Conservation (phyloP, 2,797 vertebrate genomes). For the Hemibagrus guttatus region DNA sequence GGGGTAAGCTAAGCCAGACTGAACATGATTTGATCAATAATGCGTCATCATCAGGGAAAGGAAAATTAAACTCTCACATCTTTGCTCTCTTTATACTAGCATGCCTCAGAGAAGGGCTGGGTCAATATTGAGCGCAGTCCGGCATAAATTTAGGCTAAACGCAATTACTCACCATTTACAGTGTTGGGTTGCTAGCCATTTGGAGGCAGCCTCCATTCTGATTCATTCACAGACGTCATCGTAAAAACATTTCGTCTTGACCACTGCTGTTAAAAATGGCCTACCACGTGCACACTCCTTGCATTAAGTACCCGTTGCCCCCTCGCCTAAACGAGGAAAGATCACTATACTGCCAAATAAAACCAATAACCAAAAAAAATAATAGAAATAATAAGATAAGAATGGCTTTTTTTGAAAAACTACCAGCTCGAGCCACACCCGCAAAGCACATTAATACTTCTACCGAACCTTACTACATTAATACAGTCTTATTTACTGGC, state of each 20-base stretch:
- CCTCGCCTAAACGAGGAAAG: slow-evolving; percentile 4
- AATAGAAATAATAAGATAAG: neutral
- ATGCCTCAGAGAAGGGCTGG: slow-evolving; percentile 50
- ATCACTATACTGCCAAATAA: neutral
- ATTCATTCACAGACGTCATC: slow-evolving; percentile 75
- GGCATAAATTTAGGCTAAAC: slow-evolving; percentile 64
- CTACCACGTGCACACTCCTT: slow-evolving; percentile 47
- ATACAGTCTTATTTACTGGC: slow-evolving; percentile 25
- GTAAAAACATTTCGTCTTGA: slow-evolving; percentile 69
- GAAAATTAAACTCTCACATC: neutral
- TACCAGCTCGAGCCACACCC: neutral
- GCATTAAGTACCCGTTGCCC: slow-evolving; percentile 22
- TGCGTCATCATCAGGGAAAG: neutral
- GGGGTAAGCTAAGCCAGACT: neutral
- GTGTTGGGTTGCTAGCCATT: slow-evolving; percentile 63
- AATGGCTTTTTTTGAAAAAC: too few relatives aligned
- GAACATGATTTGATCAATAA: neutral
- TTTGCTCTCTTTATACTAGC: slow-evolving; percentile 1
- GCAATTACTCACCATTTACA: slow-evolving; percentile 66
- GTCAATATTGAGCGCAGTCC: slow-evolving; percentile 61
- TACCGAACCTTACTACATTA: neutral
- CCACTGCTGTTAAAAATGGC: slow-evolving; percentile 75
- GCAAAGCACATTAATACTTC: neutral
- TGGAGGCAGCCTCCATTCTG: slow-evolving; percentile 68
- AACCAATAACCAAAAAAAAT: neutral